Percentiles rank a stretch among this genome's conserved stretches.
phyloP scores from a whole-genome alignment of 1,140 invertebrate species.

The Drosophila chauvacae region DNA sequence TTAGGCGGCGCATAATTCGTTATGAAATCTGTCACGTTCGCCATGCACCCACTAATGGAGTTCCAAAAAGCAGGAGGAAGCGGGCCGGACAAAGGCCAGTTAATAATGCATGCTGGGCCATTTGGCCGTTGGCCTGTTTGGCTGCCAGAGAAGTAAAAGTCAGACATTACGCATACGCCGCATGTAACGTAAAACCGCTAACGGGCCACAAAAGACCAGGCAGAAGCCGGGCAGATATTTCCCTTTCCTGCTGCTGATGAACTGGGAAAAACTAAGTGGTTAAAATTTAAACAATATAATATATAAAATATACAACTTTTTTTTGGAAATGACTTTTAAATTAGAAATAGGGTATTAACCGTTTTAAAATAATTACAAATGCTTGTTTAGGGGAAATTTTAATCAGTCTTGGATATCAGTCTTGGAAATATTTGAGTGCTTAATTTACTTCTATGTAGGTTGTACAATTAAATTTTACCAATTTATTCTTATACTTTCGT shows the following conservation, averaged over 20 bases:
- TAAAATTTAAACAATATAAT: background rate
- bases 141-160: slow-evolving; percentile 26
- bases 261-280: slow-evolving; percentile 6
- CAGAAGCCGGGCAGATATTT: slow-evolving; percentile 27
- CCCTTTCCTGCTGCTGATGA: slow-evolving; percentile 2
- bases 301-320: fast-evolving
- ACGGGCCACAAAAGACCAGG: slow-evolving; percentile 54
- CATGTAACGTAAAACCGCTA: slow-evolving; percentile 58
- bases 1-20: slow-evolving; percentile 61
- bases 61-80: background rate
- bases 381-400: too few species aligned
- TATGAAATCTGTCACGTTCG: slow-evolving; percentile 54
- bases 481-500: background rate
- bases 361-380: background rate
- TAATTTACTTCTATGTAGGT: too few species aligned
- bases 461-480: background rate
- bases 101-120: slow-evolving; percentile 62
- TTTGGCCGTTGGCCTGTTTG: slow-evolving; percentile 30
- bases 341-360: background rate
- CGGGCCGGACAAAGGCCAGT: slow-evolving; percentile 34
- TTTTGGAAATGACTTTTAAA: background rate
- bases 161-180: slow-evolving; percentile 64
- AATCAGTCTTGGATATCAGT: background rate
- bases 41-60: slow-evolving; percentile 19
- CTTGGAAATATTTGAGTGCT: background rate